phyloP scores from a whole-genome alignment of 2,797 vertebrate genomes.

The Alcedo quadribrachys region DNA sequence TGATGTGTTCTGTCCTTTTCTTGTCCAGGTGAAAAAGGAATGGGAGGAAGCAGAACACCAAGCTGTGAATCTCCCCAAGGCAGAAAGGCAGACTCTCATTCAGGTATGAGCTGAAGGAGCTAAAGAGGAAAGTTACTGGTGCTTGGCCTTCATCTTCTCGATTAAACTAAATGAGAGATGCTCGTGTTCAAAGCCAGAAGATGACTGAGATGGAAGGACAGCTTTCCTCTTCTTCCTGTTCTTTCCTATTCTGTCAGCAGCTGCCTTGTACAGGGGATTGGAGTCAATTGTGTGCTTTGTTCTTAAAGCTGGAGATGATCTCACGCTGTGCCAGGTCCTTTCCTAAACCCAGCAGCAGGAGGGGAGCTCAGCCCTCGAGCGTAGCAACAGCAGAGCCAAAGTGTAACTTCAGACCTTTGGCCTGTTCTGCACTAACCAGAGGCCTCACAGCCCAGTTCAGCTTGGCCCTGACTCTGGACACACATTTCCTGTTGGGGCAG shows the following conservation, averaged over 20 bases:
- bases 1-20: neutral
- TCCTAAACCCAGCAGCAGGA: neutral
- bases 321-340: neutral
- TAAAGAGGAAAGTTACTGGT: neutral
- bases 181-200: neutral
- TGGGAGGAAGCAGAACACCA: constrained; percentile 97
- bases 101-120: constrained; percentile 80
- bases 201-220: neutral
- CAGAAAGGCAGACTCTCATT: constrained; percentile 94
- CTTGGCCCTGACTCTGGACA: neutral
- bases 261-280: neutral
- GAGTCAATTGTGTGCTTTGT: constrained; percentile 10
- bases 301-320: neutral
- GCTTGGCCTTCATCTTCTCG: neutral
- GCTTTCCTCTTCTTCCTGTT: neutral
- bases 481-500: neutral
- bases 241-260: neutral
- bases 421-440: neutral
- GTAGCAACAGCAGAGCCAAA: neutral
- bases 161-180: neutral
- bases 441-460: neutral
- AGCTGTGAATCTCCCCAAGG: constrained; percentile 94
- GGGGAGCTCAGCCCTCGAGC: neutral
- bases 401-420: constrained; percentile 36
- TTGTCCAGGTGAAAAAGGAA: constrained; percentile 91